Conservation (phyloP, 2,888 invertebrate genomes). For the Pimpla rufipes region DNA sequence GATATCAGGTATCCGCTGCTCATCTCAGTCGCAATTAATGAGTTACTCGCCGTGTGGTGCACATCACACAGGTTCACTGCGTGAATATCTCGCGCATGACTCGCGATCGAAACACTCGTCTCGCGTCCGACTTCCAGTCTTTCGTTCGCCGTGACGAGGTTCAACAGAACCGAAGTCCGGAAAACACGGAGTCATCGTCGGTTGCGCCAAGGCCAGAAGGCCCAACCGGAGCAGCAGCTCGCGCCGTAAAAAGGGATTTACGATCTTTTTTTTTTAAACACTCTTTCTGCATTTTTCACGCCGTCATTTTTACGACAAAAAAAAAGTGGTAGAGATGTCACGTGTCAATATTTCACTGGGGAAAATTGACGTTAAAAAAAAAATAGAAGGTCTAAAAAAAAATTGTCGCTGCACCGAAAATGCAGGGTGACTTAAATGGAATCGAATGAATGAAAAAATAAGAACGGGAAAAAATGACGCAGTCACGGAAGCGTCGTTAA, state of each 20-base stretch:
- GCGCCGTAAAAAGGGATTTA: conserved; percentile 4
- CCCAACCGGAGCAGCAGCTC: background rate
- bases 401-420: background rate
- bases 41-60: too few relatives aligned
- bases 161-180: background rate
- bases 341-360: conserved; percentile 31
- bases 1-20: background rate
- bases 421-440: conserved; percentile 27
- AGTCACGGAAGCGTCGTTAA: conserved; percentile 58
- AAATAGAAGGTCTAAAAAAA: conserved; percentile 22
- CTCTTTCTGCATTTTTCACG: background rate
- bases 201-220: background rate
- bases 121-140: conserved; percentile 16
- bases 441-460: conserved; percentile 25
- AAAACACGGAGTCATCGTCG: conserved; percentile 25
- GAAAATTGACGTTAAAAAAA: background rate
- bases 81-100: background rate
- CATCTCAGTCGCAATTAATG: background rate
- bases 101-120: conserved; percentile 1
- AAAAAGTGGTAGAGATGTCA: conserved; percentile 24
- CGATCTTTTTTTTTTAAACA: conserved; percentile 1
- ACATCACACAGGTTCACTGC: background rate
- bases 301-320: background rate
- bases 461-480: conserved; percentile 16
- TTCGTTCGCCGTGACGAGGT: background rate